Conservation (phyloP, 1,140 invertebrate genomes). For the Neelides sp. region DNA sequence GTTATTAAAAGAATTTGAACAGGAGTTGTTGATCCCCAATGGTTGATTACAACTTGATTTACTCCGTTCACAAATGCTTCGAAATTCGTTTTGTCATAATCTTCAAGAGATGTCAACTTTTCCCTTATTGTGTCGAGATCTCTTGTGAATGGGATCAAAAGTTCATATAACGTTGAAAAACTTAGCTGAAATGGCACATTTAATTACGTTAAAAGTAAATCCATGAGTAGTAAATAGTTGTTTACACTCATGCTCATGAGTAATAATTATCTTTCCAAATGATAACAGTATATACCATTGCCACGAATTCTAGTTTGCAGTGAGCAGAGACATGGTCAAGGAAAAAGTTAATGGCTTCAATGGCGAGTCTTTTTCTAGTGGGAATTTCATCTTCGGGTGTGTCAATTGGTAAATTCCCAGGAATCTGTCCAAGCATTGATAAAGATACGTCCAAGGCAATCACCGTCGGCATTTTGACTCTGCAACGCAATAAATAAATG, state of each 20-base stretch:
- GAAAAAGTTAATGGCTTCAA: slow-evolving; percentile 68
- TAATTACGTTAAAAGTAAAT: slow-evolving; percentile 17
- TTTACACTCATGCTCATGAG: neutral
- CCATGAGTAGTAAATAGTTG: neutral
- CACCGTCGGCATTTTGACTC: slow-evolving; percentile 60
- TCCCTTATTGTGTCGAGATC: slow-evolving; percentile 64
- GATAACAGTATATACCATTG: slow-evolving; percentile 53
- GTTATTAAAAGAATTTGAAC: slow-evolving; percentile 64
- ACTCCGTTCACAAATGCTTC: slow-evolving; percentile 61
- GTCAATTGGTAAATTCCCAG: neutral
- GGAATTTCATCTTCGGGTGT: slow-evolving; percentile 42
- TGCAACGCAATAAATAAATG: no score
- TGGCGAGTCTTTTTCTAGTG: slow-evolving; percentile 57
- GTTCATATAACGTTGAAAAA: slow-evolving; percentile 68
- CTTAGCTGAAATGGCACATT: slow-evolving; percentile 48
- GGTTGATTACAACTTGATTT: slow-evolving; percentile 57
- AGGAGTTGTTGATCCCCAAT: slow-evolving; percentile 70
- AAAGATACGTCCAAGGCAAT: slow-evolving; percentile 63
- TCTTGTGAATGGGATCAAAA: slow-evolving; percentile 61
- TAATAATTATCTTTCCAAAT: neutral
- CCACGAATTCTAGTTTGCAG: slow-evolving; percentile 78
- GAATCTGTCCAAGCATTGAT: slow-evolving; percentile 47
- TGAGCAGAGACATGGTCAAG: slow-evolving; percentile 68
- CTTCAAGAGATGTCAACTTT: slow-evolving; percentile 57
- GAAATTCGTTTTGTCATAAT: slow-evolving; percentile 71